Base-by-base conservation (phyloP, 2,888 invertebrate species). In the Euplagia quadripunctaria region DNA sequence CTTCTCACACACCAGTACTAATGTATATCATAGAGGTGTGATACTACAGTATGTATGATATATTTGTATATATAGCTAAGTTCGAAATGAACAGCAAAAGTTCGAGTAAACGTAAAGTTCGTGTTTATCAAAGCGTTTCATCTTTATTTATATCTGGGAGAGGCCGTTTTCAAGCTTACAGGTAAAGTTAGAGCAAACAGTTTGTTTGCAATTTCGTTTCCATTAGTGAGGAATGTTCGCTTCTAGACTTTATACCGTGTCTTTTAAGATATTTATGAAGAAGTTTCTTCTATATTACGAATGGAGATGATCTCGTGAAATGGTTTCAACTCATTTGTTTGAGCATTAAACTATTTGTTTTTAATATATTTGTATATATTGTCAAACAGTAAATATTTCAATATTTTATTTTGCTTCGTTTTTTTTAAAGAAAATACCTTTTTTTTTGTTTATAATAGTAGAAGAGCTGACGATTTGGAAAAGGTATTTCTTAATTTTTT, bases 201-300 rank as follows among this genome's bases (percentile, higher is more conserved):
- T 77, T 73, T 71, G 75, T 43, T 71, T 73, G 69, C 73, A 77
- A 77, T 77, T 75, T 72, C 67, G 69, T 71, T 77, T 75, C 77
- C 77, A 77, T 77, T 77, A 75, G 64, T 43, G 66, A 55, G 64
- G 16, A 49, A 31, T 51, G 31, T 31, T 66, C 1, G 49, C 49
- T 66, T 4, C 66, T 6, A 31, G 12, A 61, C 61, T 66, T 65
- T 11, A 31, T 17, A 41, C 31, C 41, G 66, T 31, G 11, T 66
- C 17, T 41, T 1, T 17, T 51, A 41, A 66, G 41, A 66, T 41
- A 66, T 51, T 66, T 2, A 61, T 14, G 58, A 61, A 5, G 16
- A 41, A 66, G 31, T 51, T 51, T 51, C 17, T 66, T 41, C 17
- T 41, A 8, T 66, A 51, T 51, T 41, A 66, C 11, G 11, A 51